phyloP scores from a whole-genome alignment of 2,113 vertebrate species.

The Epinephelus lanceolatus region DNA sequence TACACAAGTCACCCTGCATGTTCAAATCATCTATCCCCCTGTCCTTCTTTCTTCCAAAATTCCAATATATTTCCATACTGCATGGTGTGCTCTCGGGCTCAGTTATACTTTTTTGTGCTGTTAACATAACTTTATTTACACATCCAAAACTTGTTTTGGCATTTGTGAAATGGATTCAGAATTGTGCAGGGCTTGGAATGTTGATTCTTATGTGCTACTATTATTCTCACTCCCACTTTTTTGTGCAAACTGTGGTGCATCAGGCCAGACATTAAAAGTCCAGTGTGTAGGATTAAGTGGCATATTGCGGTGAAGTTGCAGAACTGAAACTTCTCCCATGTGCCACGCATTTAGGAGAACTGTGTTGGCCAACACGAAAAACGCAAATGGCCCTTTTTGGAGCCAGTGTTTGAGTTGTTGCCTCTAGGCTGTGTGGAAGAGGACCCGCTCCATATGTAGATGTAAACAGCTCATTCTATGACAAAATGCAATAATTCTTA shows the following conservation, averaged over 20 bases:
- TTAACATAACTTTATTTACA: neutral
- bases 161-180: neutral
- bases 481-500: too few relatives aligned
- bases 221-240: neutral
- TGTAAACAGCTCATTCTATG: too few relatives aligned
- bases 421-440: too few relatives aligned
- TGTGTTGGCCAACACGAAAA: too few relatives aligned
- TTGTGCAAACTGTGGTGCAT: neutral
- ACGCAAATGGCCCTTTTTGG: too few relatives aligned
- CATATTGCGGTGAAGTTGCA: too few relatives aligned
- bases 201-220: accelerated
- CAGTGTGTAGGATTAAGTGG: too few relatives aligned
- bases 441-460: too few relatives aligned
- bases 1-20: neutral
- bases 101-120: neutral
- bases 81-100: neutral
- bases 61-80: neutral
- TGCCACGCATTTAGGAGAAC: too few relatives aligned
- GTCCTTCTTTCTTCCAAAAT: neutral
- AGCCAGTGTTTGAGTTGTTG: too few relatives aligned
- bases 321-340: too few relatives aligned
- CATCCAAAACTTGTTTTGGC: neutral
- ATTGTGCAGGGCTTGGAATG: too few relatives aligned
- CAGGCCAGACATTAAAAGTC: neutral
- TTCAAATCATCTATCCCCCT: neutral